phyloP scores from a whole-genome alignment of 1,140 invertebrate species.

The Dinoponera quadriceps region DNA sequence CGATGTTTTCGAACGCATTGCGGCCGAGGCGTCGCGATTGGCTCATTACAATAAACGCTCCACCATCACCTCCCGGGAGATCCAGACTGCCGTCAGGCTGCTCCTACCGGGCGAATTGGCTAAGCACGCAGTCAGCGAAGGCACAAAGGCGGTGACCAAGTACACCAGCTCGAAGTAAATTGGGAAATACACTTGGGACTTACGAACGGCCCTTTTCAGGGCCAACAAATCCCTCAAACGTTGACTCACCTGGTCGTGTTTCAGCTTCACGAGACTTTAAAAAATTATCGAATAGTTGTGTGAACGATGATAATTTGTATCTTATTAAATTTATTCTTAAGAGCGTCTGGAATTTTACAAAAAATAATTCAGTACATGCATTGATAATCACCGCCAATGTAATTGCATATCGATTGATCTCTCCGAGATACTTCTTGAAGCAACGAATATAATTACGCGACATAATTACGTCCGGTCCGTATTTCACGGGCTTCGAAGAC shows the following conservation, averaged over 20 bases:
- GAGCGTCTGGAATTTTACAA: no score
- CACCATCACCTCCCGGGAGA: slow-evolving; percentile 82
- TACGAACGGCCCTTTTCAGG: slow-evolving; percentile 66
- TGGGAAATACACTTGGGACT: not conserved
- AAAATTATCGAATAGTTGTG: not conserved
- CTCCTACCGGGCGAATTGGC: slow-evolving; percentile 82
- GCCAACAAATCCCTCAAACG: slow-evolving; percentile 39
- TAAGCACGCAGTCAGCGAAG: slow-evolving; percentile 73
- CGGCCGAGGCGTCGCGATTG: slow-evolving; percentile 85
- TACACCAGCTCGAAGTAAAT: slow-evolving; percentile 78
- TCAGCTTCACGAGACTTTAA: not conserved
- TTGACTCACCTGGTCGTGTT: not conserved
- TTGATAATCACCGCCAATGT: no score
- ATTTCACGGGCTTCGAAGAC: not conserved
- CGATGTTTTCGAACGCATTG: slow-evolving; percentile 88
- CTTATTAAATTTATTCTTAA: no score
- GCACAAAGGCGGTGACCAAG: slow-evolving; percentile 68
- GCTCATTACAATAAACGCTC: slow-evolving; percentile 87
- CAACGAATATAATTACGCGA: not conserved
- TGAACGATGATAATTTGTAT: no score
- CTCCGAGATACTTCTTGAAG: not conserved
- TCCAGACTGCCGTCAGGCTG: slow-evolving; percentile 83
- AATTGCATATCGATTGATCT: not conserved
- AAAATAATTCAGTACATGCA: no score
- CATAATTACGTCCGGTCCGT: not conserved